A percentile compares a stretch with the other conserved stretches of the same genome.
Conservation (phyloP, 2,888 invertebrate species). For the Leucophora obtusa region DNA sequence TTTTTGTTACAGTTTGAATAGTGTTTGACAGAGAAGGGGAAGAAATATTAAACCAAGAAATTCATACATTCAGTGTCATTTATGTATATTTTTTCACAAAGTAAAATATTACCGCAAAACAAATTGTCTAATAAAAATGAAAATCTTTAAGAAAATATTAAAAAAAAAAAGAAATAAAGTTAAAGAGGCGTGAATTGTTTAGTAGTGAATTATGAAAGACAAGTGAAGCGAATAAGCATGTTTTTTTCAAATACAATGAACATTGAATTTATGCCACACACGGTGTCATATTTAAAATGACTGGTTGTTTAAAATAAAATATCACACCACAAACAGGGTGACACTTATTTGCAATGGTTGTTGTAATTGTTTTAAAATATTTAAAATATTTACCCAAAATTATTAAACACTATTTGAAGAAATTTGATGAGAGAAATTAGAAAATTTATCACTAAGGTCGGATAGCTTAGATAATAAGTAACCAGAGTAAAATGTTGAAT, state of each 20-base stretch:
- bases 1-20: constrained; percentile 26
- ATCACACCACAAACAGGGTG: no score
- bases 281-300: constrained; percentile 6
- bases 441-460: no score
- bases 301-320: background rate
- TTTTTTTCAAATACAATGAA: constrained; percentile 7
- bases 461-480: no score
- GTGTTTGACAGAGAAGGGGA: background rate
- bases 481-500: no score
- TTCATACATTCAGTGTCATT: constrained; percentile 23
- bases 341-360: no score
- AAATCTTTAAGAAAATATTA: background rate
- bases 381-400: no score
- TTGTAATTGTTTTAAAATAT: no score
- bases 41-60: background rate
- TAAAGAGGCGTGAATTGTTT: constrained; percentile 46
- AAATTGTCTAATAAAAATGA: constrained; percentile 32
- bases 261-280: constrained; percentile 44
- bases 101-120: constrained; percentile 15
- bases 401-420: no score
- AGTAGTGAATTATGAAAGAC: constrained; percentile 21
- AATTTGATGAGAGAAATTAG: no score
- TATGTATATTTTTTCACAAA: background rate
- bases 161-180: constrained; percentile 13
- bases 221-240: constrained; percentile 28